Conservation (phyloP, 1,140 invertebrate genomes). For the Spodoptera litura region DNA sequence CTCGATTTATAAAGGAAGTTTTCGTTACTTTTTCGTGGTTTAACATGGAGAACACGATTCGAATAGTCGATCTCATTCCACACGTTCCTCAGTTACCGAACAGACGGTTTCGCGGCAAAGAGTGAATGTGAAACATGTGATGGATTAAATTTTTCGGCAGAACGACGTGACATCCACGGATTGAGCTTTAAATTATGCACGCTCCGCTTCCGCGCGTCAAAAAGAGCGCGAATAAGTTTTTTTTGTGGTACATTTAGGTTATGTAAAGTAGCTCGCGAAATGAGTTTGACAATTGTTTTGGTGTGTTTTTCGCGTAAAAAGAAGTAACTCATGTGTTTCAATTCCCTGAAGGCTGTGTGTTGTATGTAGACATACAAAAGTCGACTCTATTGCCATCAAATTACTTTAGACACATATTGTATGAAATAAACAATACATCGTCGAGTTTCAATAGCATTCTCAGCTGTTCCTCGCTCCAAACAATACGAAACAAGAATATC, state of each 20-base stretch:
- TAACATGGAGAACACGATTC: neutral
- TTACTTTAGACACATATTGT: no score
- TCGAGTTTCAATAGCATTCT: no score
- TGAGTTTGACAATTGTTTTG: conserved; percentile 31
- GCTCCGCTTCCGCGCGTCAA: conserved; percentile 44
- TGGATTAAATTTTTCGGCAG: conserved; percentile 67
- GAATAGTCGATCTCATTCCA: neutral
- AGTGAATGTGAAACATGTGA: conserved; percentile 55
- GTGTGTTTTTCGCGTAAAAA: neutral
- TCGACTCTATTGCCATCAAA: no score
- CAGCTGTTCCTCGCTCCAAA: neutral
- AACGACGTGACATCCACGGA: conserved; percentile 59
- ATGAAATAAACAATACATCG: no score
- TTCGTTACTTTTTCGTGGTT: no score
- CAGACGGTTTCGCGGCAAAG: conserved; percentile 41
- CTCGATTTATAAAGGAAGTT: neutral
- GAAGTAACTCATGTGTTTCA: neutral
- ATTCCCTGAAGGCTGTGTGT: no score
- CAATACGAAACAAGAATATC: neutral
- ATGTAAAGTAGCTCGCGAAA: conserved; percentile 36
- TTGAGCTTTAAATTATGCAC: conserved; percentile 67
- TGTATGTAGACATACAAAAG: no score
- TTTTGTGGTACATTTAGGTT: conserved; percentile 37
- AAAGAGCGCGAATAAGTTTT: conserved; percentile 35
- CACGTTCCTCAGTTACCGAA: conserved; percentile 46